A percentile compares a stretch with the other conserved stretches of the same genome.
phyloP scores from a whole-genome alignment of 2,888 invertebrate species.

The Cataglyphis altisquamis region DNA sequence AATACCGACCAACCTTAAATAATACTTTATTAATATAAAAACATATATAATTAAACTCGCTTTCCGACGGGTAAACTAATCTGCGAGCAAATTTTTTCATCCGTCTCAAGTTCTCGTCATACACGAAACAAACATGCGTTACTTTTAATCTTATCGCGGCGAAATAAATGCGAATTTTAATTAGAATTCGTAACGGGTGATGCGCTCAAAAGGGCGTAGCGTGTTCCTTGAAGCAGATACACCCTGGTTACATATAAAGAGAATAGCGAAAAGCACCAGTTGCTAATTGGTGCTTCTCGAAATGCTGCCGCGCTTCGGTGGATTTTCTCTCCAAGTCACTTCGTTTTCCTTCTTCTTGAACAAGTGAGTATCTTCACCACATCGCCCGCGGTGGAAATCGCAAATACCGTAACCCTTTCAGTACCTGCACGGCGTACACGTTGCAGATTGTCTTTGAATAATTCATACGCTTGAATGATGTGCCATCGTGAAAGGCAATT shows the following conservation, averaged over 20 bases:
- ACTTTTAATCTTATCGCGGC: slow-evolving; percentile 6
- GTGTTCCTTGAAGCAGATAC: slow-evolving; percentile 48
- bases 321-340: slow-evolving; percentile 12
- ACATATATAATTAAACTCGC: not conserved
- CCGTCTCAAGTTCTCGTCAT: not conserved
- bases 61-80: not conserved
- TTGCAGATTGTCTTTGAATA: slow-evolving; percentile 23
- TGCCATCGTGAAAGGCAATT: not conserved
- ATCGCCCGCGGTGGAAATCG: slow-evolving; percentile 1
- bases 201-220: slow-evolving; percentile 59
- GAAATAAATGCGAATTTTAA: slow-evolving; percentile 58
- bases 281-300: slow-evolving; percentile 73
- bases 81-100: not conserved
- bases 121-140: not conserved
- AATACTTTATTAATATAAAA: too few species aligned
- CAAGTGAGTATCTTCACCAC: not conserved
- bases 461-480: slow-evolving; percentile 14
- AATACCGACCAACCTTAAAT: too few species aligned
- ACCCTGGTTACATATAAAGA: slow-evolving; percentile 32
- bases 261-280: slow-evolving; percentile 52
- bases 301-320: slow-evolving; percentile 60
- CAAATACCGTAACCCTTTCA: slow-evolving; percentile 34
- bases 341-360: slow-evolving; percentile 13
- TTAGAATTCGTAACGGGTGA: slow-evolving; percentile 64
- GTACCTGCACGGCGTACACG: not conserved